These are phyloP conservation scores for Gyrodactylus bullatarudis DNA, from an alignment of 1,140 invertebrate genomes.

Conservation along the genomic window DNA sequence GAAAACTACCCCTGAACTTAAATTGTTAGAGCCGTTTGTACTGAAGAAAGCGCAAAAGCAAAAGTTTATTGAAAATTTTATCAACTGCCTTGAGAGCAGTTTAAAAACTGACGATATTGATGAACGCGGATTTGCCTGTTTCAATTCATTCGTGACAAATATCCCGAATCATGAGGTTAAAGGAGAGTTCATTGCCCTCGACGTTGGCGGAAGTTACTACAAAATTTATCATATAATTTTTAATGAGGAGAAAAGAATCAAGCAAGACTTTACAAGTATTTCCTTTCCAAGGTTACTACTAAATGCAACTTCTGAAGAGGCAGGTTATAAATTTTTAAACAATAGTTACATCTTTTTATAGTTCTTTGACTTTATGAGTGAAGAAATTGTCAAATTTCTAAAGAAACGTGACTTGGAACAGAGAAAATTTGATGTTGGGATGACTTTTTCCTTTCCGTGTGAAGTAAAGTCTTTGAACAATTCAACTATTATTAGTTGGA, in stretches of 20 bases:
- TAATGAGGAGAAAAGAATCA: neutral
- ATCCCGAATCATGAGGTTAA: neutral
- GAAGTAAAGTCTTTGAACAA: neutral
- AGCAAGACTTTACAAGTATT: neutral
- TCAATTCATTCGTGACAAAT: neutral
- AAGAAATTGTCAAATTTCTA: neutral
- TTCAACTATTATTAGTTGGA: neutral
- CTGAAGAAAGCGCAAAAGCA: too few species aligned
- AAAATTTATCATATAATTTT: neutral
- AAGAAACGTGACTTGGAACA: neutral
- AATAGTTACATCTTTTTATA: too few species aligned
- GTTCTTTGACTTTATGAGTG: neutral
- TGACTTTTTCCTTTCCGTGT: neutral
- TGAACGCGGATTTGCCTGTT: neutral
- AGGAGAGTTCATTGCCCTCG: neutral
- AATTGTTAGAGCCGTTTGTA: too few species aligned
- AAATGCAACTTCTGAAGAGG: too few species aligned
- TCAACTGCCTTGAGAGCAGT: too few species aligned
- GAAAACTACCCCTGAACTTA: too few species aligned
- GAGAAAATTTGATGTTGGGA: neutral
- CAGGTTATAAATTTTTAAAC: too few species aligned
- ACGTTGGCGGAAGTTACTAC: neutral
- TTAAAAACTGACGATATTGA: neutral
- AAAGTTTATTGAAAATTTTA: too few species aligned
- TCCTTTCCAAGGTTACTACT: too few species aligned